These are phyloP conservation scores for Melitaea cinxia DNA, from an alignment of 1,140 invertebrate genomes.

Conservation along the genomic window DNA sequence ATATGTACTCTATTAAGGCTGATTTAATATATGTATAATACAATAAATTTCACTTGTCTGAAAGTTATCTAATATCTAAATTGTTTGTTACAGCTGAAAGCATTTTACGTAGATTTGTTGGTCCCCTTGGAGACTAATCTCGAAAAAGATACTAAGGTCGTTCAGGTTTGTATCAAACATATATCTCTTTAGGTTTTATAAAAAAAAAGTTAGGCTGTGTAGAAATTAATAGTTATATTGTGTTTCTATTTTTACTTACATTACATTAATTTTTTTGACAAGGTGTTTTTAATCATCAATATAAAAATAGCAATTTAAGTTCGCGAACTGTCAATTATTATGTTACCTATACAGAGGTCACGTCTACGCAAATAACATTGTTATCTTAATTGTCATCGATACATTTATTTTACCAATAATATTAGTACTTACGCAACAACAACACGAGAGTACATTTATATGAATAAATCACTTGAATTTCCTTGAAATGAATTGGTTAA, in stretches of 20 bases:
- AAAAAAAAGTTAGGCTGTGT: too few relatives aligned
- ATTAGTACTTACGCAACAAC: background rate
- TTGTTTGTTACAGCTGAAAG: slow-evolving; percentile 89
- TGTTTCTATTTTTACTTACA: too few relatives aligned
- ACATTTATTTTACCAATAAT: slow-evolving; percentile 1
- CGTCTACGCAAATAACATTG: background rate
- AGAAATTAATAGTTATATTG: too few relatives aligned
- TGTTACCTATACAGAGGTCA: background rate
- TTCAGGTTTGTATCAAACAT: slow-evolving; percentile 85
- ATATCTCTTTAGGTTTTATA: background rate
- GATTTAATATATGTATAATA: too few relatives aligned
- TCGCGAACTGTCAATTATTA: background rate
- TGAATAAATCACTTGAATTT: background rate
- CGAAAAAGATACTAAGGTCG: slow-evolving; percentile 96
- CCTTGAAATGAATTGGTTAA: background rate
- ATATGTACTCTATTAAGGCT: too few relatives aligned
- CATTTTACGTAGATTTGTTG: slow-evolving; percentile 95
- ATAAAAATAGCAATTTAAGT: background rate
- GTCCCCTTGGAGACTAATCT: slow-evolving; percentile 95
- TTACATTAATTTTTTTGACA: too few relatives aligned
- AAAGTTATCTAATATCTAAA: slow-evolving; percentile 42
- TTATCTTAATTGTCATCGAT: background rate
- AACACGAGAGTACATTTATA: background rate
- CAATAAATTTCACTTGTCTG: slow-evolving; percentile 22
- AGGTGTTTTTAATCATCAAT: background rate